Evolutionary conservation across 37 sponge, comb jelly and placozoan species (phyloP).

Genomic region (Halisarca cf. caerulea): DNA sequence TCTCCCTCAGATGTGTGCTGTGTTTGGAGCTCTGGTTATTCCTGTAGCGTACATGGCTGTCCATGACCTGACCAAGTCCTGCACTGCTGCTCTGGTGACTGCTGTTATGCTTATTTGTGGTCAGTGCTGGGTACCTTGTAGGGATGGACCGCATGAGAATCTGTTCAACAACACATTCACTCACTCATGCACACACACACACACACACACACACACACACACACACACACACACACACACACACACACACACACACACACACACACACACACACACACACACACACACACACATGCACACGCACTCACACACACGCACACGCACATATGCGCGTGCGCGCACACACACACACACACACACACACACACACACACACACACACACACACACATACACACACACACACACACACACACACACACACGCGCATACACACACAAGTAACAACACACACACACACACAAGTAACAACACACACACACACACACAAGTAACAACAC

Average conservation of each 20-base stretch:
- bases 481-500: no score
- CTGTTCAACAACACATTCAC: not conserved
- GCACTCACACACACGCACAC: no score
- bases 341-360: no score
- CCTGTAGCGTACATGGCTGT: slow-evolving; percentile 84
- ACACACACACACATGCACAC: no score
- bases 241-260: no score
- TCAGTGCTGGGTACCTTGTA: slow-evolving; percentile 44
- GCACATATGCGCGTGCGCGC: no score
- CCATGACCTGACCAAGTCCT: slow-evolving; percentile 77
- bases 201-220: no score
- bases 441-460: not conserved
- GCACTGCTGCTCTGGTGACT: slow-evolving; percentile 72
- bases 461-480: not conserved
- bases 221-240: no score
- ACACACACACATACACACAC: no score
- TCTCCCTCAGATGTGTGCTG: slow-evolving; percentile 75
- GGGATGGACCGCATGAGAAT: not conserved
- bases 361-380: no score
- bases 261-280: no score
- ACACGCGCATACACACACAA: not conserved
- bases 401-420: no score
- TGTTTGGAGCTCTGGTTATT: slow-evolving; percentile 71
- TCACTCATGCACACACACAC: not conserved
- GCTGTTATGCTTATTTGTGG: slow-evolving; percentile 74